phyloP scores from a whole-genome alignment of 1,140 invertebrate genomes.

The Campoletis sonorensis region DNA sequence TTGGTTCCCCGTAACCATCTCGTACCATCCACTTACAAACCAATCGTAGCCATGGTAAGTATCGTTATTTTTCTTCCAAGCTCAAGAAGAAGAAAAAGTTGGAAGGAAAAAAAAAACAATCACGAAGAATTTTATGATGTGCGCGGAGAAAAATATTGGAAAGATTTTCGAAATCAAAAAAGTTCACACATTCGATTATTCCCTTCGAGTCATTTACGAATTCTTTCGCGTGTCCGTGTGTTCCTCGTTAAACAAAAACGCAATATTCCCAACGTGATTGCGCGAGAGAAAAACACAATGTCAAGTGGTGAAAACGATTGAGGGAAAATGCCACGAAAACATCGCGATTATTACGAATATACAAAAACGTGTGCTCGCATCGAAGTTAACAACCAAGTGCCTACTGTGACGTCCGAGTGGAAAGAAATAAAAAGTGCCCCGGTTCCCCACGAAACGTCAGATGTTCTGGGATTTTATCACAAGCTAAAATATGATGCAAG shows the following conservation, averaged over 20 bases:
- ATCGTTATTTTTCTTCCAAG: constrained; percentile 21
- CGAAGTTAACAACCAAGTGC: constrained; percentile 12
- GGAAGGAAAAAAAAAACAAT: neutral
- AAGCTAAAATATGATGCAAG: neutral
- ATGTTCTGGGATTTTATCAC: neutral
- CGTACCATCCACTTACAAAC: constrained; percentile 67
- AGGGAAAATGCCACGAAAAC: neutral
- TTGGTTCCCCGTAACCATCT: constrained; percentile 75
- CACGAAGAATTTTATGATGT: neutral
- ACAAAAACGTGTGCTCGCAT: neutral
- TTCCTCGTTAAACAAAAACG: neutral
- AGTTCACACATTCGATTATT: too few species aligned
- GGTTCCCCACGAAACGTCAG: neutral
- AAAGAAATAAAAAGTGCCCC: constrained; percentile 16
- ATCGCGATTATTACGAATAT: neutral
- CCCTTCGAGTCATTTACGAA: too few species aligned
- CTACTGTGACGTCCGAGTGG: constrained; percentile 34
- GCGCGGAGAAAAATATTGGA: neutral
- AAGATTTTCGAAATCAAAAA: neutral
- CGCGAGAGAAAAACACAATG: constrained; percentile 13
- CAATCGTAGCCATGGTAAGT: constrained; percentile 71
- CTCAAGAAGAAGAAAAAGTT: neutral
- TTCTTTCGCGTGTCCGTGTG: too few species aligned
- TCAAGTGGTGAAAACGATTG: constrained; percentile 25
- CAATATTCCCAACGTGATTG: neutral